These are phyloP conservation scores for Olivierus martensii DNA, from an alignment of 1,140 invertebrate genomes.

Conservation along the genomic window DNA sequence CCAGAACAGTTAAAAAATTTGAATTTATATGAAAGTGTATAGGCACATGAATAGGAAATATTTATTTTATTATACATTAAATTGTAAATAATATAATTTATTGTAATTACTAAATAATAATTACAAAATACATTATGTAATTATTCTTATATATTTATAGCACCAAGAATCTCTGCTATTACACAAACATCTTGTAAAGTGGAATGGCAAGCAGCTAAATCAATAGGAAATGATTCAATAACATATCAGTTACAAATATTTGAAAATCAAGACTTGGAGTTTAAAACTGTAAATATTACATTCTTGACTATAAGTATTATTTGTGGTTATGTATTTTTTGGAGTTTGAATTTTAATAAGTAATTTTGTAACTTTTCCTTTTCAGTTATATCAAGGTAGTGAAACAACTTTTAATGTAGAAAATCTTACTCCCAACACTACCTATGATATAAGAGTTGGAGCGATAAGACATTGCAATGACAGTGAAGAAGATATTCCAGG, in stretches of 20 bases:
- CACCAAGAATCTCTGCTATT: conserved; percentile 27
- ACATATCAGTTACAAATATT: conserved; percentile 48
- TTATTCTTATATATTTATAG: conserved; percentile 16
- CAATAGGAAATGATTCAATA: conserved; percentile 43
- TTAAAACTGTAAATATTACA: neutral
- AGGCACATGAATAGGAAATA: no score
- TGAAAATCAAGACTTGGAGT: neutral
- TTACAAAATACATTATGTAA: no score
- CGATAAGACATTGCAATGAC: conserved; percentile 42
- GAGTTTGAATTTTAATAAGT: neutral
- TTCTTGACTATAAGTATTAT: neutral
- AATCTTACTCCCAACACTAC: conserved; percentile 51
- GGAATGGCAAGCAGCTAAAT: conserved; percentile 33
- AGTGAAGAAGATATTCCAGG: conserved; percentile 38
- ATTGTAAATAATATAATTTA: no score
- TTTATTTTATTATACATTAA: no score
- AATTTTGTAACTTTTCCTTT: conserved; percentile 18
- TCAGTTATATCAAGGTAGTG: conserved; percentile 54
- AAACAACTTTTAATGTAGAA: conserved; percentile 45
- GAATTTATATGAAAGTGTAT: no score
- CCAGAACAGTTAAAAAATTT: no score
- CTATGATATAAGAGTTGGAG: conserved; percentile 56
- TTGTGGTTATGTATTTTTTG: conserved; percentile 15
- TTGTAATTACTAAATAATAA: no score
- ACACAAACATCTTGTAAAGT: conserved; percentile 28